Conservation (phyloP, 2,797 vertebrate species). For the Parauchenoglanis punctatus region DNA sequence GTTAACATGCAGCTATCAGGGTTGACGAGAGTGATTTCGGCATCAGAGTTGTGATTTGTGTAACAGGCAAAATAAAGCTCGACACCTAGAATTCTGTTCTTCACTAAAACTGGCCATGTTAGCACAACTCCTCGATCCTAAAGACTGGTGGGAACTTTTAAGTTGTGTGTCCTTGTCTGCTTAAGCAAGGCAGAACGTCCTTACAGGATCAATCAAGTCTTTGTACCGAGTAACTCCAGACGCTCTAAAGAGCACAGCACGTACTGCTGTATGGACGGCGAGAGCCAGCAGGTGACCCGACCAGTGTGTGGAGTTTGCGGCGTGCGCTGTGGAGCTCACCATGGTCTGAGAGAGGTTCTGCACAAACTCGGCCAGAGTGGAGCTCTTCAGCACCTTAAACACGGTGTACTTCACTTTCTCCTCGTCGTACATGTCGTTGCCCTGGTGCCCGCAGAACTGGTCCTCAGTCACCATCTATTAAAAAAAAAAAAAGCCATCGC, state of each 20-base stretch:
- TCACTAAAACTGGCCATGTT: background rate
- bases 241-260: background rate
- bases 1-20: background rate
- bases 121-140: background rate
- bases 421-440: conserved; percentile 99
- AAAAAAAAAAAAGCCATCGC: background rate
- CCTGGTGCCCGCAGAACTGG: conserved; percentile 99
- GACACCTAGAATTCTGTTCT: background rate
- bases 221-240: background rate
- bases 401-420: conserved; percentile 99
- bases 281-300: background rate
- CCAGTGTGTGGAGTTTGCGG: background rate
- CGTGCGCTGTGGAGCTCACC: conserved; percentile 76
- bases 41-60: background rate
- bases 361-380: conserved; percentile 94
- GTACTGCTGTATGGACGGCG: background rate
- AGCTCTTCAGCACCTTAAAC: conserved; percentile 98
- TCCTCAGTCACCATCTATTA: conserved; percentile 96
- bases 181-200: background rate
- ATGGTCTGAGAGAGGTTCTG: conserved; percentile 99
- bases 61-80: background rate
- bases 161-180: background rate
- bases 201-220: background rate
- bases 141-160: background rate
- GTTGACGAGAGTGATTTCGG: background rate